A percentile compares a stretch with the other conserved stretches of the same genome.
Evolutionary conservation across 1,140 invertebrate species (phyloP).

Genomic region (Neelides sp.): DNA sequence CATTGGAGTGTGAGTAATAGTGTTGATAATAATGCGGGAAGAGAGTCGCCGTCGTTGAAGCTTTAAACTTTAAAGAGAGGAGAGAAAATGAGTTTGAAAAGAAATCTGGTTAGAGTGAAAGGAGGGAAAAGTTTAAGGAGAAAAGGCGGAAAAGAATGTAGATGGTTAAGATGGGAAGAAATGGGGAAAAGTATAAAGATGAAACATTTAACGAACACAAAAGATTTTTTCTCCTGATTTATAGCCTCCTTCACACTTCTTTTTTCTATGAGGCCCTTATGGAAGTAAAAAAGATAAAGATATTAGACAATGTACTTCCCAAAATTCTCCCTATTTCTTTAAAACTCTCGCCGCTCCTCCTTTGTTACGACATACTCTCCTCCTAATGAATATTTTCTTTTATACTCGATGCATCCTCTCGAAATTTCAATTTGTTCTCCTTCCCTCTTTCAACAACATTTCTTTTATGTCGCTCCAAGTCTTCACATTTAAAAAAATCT

Average conservation of each 20-base stretch:
- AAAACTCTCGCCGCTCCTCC: background rate
- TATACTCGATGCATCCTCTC: background rate
- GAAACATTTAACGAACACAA: conserved; percentile 30
- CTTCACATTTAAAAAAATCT: no score
- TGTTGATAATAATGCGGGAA: background rate
- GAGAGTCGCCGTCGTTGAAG: background rate
- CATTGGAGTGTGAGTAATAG: background rate
- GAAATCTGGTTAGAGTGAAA: conserved; percentile 15
- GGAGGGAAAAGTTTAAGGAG: conserved; percentile 10
- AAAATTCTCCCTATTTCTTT: background rate
- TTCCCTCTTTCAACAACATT: no score
- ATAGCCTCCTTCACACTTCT: conserved; percentile 28
- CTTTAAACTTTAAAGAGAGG: conserved; percentile 5
- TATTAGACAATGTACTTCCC: conserved; percentile 8
- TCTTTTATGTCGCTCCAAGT: no score
- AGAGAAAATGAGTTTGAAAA: conserved; percentile 17
- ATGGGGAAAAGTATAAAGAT: conserved; percentile 27
- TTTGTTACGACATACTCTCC: background rate
- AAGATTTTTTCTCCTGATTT: conserved; percentile 30
- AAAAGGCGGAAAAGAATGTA: conserved; percentile 9
- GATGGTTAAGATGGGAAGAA: background rate
- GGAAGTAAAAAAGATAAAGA: conserved; percentile 16
- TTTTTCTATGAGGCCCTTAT: conserved; percentile 17
- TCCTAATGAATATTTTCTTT: background rate
- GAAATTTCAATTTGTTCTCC: no score